A percentile compares a stretch with the other conserved stretches of the same genome.
These are phyloP conservation scores for Brachionus sp. DNA, from an alignment of 1,140 invertebrate genomes.

Conservation along the genomic window DNA sequence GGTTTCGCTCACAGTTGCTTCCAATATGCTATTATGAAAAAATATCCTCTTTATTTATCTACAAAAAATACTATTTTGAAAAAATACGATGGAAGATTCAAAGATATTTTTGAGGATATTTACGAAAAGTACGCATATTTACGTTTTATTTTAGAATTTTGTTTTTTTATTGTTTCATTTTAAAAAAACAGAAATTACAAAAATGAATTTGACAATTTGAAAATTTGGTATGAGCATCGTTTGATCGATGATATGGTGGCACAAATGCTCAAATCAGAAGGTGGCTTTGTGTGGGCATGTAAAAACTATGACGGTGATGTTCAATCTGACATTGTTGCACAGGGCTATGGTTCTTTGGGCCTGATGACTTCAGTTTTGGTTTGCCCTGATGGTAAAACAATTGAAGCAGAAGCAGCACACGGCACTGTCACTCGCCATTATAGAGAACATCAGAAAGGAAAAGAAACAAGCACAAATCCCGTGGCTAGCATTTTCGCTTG, in stretches of 20 bases:
- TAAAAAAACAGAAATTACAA: constrained; percentile 77
- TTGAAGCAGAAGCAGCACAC: constrained; percentile 61
- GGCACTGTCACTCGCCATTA: constrained; percentile 61
- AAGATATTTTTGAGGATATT: constrained; percentile 97
- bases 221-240: constrained; percentile 95
- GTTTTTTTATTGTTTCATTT: neutral
- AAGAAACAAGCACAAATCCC: constrained; percentile 60
- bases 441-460: constrained; percentile 51
- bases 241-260: constrained; percentile 99
- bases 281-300: constrained; percentile 98
- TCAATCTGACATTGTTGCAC: constrained; percentile 93
- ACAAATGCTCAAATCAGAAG: constrained; percentile 91
- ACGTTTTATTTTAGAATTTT: neutral
- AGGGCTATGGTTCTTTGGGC: constrained; percentile 67
- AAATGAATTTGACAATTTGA: constrained; percentile 73
- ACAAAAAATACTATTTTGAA: constrained; percentile 99
- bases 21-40: constrained; percentile 79
- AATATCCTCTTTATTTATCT: constrained; percentile 87
- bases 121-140: constrained; percentile 71
- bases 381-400: constrained; percentile 61
- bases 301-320: constrained; percentile 99
- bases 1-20: constrained; percentile 93
- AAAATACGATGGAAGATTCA: constrained; percentile 95
- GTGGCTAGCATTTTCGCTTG: constrained; percentile 93
- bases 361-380: constrained; percentile 60